Percentiles rank a stretch among this genome's conserved stretches.
These are phyloP conservation scores for Holothuria leucospilota DNA, from an alignment of 53 echinoderm and acorn worm genomes.

Conservation along the genomic window DNA sequence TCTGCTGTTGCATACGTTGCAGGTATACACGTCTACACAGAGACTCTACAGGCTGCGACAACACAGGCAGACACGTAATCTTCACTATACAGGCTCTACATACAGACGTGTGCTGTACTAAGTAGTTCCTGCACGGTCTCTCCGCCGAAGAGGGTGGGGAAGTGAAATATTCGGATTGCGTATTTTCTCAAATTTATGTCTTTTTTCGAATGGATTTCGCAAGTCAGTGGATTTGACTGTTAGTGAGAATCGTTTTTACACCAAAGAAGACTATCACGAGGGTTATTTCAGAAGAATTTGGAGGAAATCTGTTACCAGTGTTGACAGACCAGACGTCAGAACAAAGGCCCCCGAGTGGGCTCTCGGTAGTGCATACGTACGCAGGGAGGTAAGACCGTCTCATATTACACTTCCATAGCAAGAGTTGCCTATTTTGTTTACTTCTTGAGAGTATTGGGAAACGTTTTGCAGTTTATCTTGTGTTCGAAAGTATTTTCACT, in stretches of 20 bases:
- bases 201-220: conserved; percentile 20
- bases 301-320: conserved; percentile 15
- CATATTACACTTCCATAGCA: conserved; percentile 19
- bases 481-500: background rate
- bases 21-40: conserved; percentile 42
- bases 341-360: conserved; percentile 40
- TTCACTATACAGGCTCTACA: too few species aligned
- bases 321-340: conserved; percentile 17
- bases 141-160: conserved; percentile 48
- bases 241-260: too few species aligned
- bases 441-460: too few species aligned
- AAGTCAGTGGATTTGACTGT: too few species aligned
- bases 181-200: background rate
- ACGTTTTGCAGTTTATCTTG: background rate
- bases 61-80: background rate
- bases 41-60: background rate
- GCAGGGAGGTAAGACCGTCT: conserved; percentile 40
- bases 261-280: too few species aligned
- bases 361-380: conserved; percentile 30
- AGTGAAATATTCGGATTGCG: conserved; percentile 17
- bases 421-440: background rate
- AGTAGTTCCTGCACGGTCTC: conserved; percentile 37
- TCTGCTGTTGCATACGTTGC: conserved; percentile 38
- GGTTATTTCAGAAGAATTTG: background rate
- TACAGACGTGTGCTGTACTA: too few species aligned